Conservation (phyloP, 2,888 invertebrate genomes). For the Oxyteleia sp. region DNA sequence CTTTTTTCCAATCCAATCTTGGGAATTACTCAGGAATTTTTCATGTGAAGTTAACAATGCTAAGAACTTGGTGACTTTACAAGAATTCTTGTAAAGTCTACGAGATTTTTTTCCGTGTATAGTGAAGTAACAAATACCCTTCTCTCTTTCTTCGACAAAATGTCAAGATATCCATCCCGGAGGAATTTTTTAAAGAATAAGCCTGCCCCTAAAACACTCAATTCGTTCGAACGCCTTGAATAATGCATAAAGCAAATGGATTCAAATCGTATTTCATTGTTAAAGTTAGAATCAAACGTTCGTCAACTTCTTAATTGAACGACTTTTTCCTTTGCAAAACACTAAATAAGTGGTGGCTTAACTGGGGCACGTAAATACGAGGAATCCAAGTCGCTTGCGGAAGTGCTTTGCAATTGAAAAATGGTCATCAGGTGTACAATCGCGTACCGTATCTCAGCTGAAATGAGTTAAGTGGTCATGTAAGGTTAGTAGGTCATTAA, state of each 20-base stretch:
- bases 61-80: too few species aligned
- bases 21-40: too few species aligned
- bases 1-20: too few species aligned
- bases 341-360: slow-evolving; percentile 27
- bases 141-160: too few species aligned
- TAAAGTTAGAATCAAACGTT: slow-evolving; percentile 23
- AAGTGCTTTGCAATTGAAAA: slow-evolving; percentile 67
- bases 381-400: slow-evolving; percentile 43
- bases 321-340: slow-evolving; percentile 15
- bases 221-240: too few species aligned
- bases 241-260: slow-evolving; percentile 46
- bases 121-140: too few species aligned
- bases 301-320: slow-evolving; percentile 32
- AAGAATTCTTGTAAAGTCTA: too few species aligned
- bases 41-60: too few species aligned
- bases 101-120: too few species aligned
- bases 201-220: too few species aligned
- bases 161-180: too few species aligned
- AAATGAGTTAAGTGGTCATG: slow-evolving; percentile 78
- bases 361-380: slow-evolving; percentile 45
- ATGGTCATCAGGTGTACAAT: slow-evolving; percentile 51
- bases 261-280: slow-evolving; percentile 10
- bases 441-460: slow-evolving; percentile 38
- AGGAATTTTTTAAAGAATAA: too few species aligned
- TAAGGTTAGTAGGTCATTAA: slow-evolving; percentile 85